These are phyloP conservation scores for Mirza zaza DNA, from an alignment of 2,113 vertebrate genomes.

Conservation along the genomic window DNA sequence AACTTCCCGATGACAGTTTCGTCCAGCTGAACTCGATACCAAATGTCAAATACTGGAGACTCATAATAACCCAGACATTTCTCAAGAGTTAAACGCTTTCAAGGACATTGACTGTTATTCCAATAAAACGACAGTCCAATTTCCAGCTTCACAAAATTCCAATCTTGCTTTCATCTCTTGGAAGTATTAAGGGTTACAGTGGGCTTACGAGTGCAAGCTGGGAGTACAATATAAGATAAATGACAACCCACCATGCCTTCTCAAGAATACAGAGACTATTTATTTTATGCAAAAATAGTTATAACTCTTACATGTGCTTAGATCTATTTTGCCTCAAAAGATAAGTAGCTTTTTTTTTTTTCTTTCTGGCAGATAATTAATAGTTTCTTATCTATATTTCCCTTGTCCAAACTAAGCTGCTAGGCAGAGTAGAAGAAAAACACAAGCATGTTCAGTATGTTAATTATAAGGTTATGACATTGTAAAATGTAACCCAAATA, in stretches of 20 bases:
- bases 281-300: constrained; percentile 73
- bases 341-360: constrained; percentile 61
- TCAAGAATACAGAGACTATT: constrained; percentile 72
- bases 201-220: neutral
- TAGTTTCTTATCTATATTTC: constrained; percentile 75
- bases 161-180: constrained; percentile 70
- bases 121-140: neutral
- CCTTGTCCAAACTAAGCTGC: constrained; percentile 57
- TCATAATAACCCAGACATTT: neutral
- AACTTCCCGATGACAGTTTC: neutral
- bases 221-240: constrained; percentile 75
- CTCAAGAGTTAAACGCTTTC: neutral
- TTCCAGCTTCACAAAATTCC: neutral
- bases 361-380: constrained; percentile 75
- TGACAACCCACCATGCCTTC: constrained; percentile 60
- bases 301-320: constrained; percentile 54
- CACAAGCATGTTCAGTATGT: constrained; percentile 40
- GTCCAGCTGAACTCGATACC: neutral
- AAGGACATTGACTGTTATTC: constrained; percentile 44
- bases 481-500: constrained; percentile 58
- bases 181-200: constrained; percentile 60
- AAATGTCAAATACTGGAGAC: constrained; percentile 18
- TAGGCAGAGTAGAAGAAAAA: constrained; percentile 45
- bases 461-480: constrained; percentile 75
- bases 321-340: constrained; percentile 64